Conservation (phyloP, 2,888 invertebrate genomes). For the Coleophora deauratella region DNA sequence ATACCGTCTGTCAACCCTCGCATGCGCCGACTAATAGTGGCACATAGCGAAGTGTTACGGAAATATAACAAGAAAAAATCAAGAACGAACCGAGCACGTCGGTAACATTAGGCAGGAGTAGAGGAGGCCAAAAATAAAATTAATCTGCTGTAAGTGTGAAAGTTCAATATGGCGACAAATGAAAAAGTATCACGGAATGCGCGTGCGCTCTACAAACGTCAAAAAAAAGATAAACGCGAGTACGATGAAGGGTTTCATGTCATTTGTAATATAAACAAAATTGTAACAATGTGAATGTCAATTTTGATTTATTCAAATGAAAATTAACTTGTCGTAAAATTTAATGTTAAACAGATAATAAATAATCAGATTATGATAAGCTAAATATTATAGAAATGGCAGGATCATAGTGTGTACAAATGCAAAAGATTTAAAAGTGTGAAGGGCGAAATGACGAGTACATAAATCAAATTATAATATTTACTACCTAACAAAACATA, state of each 20-base stretch:
- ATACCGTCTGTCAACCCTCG: constrained; percentile 32
- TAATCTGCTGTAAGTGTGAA: constrained; percentile 57
- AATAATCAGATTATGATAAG: too few species aligned
- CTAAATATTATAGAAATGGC: too few species aligned
- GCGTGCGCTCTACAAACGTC: constrained; percentile 34
- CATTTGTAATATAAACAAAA: too few species aligned
- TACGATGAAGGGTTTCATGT: background rate
- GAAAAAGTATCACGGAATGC: constrained; percentile 13
- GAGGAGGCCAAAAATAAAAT: constrained; percentile 55
- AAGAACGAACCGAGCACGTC: constrained; percentile 50
- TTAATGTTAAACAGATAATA: too few species aligned
- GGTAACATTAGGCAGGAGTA: constrained; percentile 36
- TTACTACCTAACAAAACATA: too few species aligned
- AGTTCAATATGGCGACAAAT: constrained; percentile 60
- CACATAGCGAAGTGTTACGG: constrained; percentile 56
- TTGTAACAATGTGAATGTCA: too few species aligned
- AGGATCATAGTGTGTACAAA: too few species aligned
- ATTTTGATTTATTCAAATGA: too few species aligned
- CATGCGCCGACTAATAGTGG: constrained; percentile 50
- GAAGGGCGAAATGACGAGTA: too few species aligned
- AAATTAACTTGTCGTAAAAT: too few species aligned
- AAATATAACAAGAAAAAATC: constrained; percentile 55
- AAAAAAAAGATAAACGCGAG: constrained; percentile 13
- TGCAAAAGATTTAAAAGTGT: too few species aligned
- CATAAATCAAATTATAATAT: too few species aligned